phyloP scores from a whole-genome alignment of 2,888 invertebrate genomes.

The Mimumesa dahlbomi region DNA sequence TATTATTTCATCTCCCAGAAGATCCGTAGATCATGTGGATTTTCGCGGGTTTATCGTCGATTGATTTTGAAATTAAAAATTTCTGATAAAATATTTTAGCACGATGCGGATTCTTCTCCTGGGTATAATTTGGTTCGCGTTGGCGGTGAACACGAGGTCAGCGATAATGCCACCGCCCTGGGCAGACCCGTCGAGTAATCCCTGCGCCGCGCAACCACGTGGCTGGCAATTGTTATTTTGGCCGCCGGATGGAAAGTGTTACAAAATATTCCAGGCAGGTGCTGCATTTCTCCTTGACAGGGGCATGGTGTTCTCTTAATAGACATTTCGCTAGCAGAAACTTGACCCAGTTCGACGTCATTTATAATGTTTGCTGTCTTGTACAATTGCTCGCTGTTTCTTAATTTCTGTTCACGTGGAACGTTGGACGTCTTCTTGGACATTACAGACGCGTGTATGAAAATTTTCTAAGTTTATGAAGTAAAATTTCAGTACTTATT shows the following conservation, averaged over 20 bases:
- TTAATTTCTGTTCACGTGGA: no score
- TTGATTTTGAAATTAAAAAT: no score
- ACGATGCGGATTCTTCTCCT: constrained; percentile 61
- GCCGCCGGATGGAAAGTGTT: constrained; percentile 91
- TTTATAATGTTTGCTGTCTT: no score
- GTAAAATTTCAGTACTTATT: no score
- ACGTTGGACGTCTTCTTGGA: no score
- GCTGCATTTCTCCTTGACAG: constrained; percentile 44
- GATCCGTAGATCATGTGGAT: no score
- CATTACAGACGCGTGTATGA: no score
- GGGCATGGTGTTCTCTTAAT: constrained; percentile 13
- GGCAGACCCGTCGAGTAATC: constrained; percentile 91
- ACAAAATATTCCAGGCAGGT: constrained; percentile 90
- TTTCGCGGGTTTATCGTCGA: no score
- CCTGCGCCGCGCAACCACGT: constrained; percentile 89
- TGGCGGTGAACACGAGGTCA: constrained; percentile 78
- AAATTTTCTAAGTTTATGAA: no score
- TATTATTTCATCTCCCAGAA: no score
- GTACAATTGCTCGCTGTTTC: no score
- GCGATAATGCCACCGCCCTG: constrained; percentile 92
- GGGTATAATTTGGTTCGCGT: constrained; percentile 62
- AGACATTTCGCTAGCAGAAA: constrained; percentile 7
- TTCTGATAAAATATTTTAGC: constrained; percentile 57
- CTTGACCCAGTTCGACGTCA: not conserved
- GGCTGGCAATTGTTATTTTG: constrained; percentile 94